Evolutionary conservation across 2,797 vertebrate genomes (phyloP).

Genomic region (Ctenochaetus hawaiiensis): DNA sequence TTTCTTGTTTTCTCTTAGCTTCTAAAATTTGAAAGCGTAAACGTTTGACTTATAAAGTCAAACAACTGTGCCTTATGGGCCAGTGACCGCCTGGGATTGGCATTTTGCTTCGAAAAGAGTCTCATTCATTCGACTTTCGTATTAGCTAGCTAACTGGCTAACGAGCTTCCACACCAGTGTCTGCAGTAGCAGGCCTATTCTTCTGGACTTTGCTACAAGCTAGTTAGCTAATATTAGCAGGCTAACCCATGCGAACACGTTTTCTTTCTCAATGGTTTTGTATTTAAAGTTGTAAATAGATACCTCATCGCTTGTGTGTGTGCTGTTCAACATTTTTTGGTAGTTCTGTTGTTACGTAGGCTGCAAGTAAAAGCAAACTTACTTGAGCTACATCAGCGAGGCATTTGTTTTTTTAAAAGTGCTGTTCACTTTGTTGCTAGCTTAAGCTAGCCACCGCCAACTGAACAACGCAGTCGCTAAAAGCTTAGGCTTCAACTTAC

Average conservation of each 20-base stretch:
- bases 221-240: conserved; percentile 69
- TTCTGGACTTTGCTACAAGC: conserved; percentile 80
- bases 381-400: conserved; percentile 13
- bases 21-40: conserved; percentile 14
- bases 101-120: conserved; percentile 25
- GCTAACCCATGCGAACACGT: conserved; percentile 79
- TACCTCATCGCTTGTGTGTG: conserved; percentile 1
- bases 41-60: conserved; percentile 22
- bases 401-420: conserved; percentile 53
- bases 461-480: conserved; percentile 71
- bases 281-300: conserved; percentile 40
- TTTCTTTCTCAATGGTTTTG: conserved; percentile 65
- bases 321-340: neutral
- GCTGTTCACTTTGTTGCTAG: conserved; percentile 77
- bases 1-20: conserved; percentile 56
- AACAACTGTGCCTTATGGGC: neutral
- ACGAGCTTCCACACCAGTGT: conserved; percentile 36
- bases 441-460: conserved; percentile 72
- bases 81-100: conserved; percentile 3
- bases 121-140: conserved; percentile 72
- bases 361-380: conserved; percentile 9
- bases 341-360: neutral
- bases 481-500: conserved; percentile 35
- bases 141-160: conserved; percentile 51
- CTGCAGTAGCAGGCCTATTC: conserved; percentile 69